Conservation (phyloP, 2,113 vertebrate species). For the Progne subis region DNA sequence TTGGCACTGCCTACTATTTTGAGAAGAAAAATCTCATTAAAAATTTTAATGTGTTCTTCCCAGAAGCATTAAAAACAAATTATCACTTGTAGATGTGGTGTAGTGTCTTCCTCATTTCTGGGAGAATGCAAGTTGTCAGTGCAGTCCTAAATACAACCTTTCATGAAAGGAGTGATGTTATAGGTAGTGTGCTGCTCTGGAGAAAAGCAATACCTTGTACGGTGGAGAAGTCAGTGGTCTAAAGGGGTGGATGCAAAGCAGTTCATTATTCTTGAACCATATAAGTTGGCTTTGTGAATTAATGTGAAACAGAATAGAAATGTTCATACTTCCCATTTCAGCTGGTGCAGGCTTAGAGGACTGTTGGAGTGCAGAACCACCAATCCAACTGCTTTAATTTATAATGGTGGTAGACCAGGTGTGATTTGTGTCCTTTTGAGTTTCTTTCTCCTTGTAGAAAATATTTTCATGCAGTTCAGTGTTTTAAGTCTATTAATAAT, state of each 20-base stretch:
- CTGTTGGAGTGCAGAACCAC: not conserved
- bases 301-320: not conserved
- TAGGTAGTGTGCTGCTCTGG: not conserved
- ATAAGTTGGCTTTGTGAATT: not conserved
- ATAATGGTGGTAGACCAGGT: not conserved
- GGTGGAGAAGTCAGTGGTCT: not conserved
- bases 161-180: not conserved
- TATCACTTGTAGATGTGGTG: not conserved
- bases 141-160: not conserved
- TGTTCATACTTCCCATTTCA: not conserved
- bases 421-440: not conserved
- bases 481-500: slow-evolving; percentile 28
- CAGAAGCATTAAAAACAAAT: not conserved
- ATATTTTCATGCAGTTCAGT: not conserved
- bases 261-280: not conserved
- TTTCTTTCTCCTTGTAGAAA: not conserved
- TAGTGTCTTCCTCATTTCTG: not conserved
- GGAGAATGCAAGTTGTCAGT: not conserved
- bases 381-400: not conserved
- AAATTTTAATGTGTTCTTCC: not conserved
- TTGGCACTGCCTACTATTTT: not conserved
- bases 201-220: not conserved
- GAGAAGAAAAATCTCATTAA: not conserved
- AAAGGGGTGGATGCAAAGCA: not conserved
- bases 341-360: not conserved